Percentiles rank a stretch among this genome's conserved stretches.
Conservation (phyloP, 2,888 invertebrate genomes). For the Heliconius charithonia region DNA sequence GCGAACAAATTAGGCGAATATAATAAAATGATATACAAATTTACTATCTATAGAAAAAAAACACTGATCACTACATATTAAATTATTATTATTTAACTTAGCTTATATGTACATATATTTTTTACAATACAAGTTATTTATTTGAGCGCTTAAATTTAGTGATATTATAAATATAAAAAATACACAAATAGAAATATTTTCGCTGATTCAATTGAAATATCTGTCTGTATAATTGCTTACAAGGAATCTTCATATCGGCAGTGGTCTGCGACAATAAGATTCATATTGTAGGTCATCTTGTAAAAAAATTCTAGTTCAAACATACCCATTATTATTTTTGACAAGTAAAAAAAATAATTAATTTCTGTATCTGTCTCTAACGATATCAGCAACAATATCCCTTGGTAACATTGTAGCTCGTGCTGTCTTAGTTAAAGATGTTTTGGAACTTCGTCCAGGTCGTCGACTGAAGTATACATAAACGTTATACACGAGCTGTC, state of each 20-base stretch:
- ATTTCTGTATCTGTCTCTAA: conserved; percentile 71
- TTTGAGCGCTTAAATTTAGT: neutral
- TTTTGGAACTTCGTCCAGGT: conserved; percentile 73
- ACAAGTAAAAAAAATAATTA: conserved; percentile 30
- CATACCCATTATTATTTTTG: neutral
- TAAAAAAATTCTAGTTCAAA: neutral
- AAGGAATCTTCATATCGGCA: neutral
- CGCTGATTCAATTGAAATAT: neutral
- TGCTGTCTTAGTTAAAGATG: conserved; percentile 73
- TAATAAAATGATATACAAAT: too few species aligned
- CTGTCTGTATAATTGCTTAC: neutral
- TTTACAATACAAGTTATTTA: neutral
- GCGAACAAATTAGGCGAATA: too few species aligned
- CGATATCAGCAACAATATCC: conserved; percentile 77
- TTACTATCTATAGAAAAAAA: too few species aligned
- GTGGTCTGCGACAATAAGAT: too few species aligned
- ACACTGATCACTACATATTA: too few species aligned
- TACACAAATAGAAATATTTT: too few species aligned
- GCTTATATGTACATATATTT: neutral
- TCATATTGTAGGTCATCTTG: neutral
- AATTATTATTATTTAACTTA: too few species aligned
- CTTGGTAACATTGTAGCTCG: conserved; percentile 77
- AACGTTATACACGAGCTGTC: conserved; percentile 78
- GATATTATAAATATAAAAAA: too few species aligned
- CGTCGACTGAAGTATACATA: conserved; percentile 76